Base-by-base conservation (phyloP, 1,140 invertebrate species). In the Arion vulgaris region DNA sequence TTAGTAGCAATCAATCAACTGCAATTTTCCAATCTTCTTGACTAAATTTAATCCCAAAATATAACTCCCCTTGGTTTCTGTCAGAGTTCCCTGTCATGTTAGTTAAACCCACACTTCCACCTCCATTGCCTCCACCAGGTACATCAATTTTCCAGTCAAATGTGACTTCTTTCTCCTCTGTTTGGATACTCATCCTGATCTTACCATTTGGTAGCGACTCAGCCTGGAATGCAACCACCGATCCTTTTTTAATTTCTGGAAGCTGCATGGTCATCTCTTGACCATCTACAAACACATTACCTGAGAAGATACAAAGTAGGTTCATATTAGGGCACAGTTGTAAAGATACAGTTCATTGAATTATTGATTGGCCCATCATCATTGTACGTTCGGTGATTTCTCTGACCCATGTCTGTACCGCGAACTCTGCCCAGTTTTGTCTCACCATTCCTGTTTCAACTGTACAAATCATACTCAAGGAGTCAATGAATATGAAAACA, bases 191-290 rank as follows among this genome's bases (percentile, higher is more conserved):
- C 49, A 91, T 89, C 51, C 89, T 85, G 15, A 91, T 86, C 75
- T 91, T 91, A 19, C 89, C 87, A 81, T 88, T 90, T 0, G 87
- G 81, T 39, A 91, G 82, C 1, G 80, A 69, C 79, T 91, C 91
- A 23, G 89, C 89, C 72, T 91, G 85, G 80, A 91, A 86, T 51
- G 87, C 89, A 17, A 91, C 68, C 26, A 82, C 79, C n/a, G 89
- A 89, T 7, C 88, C 88, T 82, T 88, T 89, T n/a, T 83, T 85
- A 75, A 91, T 86, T 36, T 86, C 80, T 57, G 91, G 90, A 66
- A 91, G 83, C 66, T 87, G 87, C 0, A 85, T 91, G 71, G 89
- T 88, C 88, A 90, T 91, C 77, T 90, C 91, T 72, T 90, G 87
- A 15, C 89, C 89, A 87, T 91, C 89, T 38, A 91, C 89, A 85